A percentile compares a stretch with the other conserved stretches of the same genome.
These are phyloP conservation scores for Balaeniceps rex DNA, from an alignment of 2,113 vertebrate species.

Conservation along the genomic window DNA sequence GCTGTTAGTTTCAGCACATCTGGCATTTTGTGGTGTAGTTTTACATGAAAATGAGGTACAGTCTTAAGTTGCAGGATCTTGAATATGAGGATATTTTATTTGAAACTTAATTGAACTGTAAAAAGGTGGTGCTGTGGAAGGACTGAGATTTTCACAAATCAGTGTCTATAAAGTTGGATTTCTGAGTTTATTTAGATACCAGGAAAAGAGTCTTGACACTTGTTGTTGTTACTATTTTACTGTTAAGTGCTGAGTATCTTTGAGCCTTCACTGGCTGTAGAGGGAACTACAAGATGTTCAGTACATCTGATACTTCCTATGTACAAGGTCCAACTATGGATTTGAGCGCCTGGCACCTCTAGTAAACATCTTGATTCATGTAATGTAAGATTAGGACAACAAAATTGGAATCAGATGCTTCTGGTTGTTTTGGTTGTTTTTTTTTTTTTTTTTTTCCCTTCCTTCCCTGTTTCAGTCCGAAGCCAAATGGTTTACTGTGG, in stretches of 20 bases:
- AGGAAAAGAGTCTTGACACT: neutral
- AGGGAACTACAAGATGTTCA: neutral
- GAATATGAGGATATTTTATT: neutral
- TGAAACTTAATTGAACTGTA: neutral
- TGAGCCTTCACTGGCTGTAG: neutral
- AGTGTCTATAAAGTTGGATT: neutral
- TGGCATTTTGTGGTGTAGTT: neutral
- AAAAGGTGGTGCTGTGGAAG: neutral
- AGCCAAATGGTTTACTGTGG: neutral
- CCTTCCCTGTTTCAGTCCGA: neutral
- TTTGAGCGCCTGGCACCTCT: slow-evolving; percentile 6
- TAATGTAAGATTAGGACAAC: neutral
- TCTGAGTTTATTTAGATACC: neutral
- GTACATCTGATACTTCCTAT: neutral
- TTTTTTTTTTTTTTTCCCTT: too few species aligned
- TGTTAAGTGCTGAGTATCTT: neutral
- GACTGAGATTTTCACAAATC: neutral
- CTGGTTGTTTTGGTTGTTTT: too few species aligned
- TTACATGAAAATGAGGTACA: neutral
- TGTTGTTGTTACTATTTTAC: neutral
- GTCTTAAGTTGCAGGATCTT: neutral
- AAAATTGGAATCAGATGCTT: slow-evolving; percentile 39
- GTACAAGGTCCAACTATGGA: neutral
- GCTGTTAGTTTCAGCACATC: neutral
- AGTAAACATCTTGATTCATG: slow-evolving; percentile 17